Conservation (phyloP, 2,113 vertebrate genomes). For the Erythrocebus patas region DNA sequence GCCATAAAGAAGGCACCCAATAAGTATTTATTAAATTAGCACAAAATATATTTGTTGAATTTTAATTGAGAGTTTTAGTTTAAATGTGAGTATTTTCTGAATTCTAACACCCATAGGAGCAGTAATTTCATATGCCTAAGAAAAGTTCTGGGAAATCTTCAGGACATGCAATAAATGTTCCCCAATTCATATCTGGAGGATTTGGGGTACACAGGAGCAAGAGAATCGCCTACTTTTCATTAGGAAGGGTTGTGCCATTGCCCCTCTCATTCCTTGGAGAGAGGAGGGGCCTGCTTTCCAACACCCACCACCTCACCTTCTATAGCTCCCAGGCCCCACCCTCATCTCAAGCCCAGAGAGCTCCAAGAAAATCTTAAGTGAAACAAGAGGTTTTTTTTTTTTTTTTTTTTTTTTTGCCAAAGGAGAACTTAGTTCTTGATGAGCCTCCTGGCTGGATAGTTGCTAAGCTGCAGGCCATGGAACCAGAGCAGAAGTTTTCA, state of each 20-base stretch:
- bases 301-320: background rate
- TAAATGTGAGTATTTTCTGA: background rate
- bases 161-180: background rate
- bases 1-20: background rate
- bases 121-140: background rate
- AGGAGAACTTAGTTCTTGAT: background rate
- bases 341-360: background rate
- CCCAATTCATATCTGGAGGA: background rate
- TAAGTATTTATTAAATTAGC: background rate
- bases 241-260: background rate
- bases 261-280: background rate
- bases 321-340: background rate
- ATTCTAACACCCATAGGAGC: accelerated
- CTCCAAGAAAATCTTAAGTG: background rate
- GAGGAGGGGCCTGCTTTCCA: background rate
- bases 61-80: background rate
- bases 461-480: background rate
- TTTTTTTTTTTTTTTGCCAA: background rate
- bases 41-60: background rate
- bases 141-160: background rate
- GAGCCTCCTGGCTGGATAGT: background rate
- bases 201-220: background rate
- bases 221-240: background rate
- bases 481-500: background rate
- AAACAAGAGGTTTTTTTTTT: background rate